phyloP scores from a whole-genome alignment of 1,140 invertebrate species.

The Cotesia typhae region DNA sequence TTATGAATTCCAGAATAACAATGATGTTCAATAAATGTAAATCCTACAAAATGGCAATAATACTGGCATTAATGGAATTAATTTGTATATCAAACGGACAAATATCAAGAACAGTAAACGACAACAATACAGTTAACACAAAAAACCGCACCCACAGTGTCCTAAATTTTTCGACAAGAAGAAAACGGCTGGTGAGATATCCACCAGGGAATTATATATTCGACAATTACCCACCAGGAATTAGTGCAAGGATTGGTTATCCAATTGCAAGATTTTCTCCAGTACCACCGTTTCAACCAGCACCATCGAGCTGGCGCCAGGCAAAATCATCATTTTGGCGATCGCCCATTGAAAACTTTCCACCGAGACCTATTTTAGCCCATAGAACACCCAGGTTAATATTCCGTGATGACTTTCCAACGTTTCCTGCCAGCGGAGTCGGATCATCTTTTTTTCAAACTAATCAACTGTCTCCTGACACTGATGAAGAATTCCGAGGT shows the following conservation, averaged over 20 bases:
- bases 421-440: slow-evolving; percentile 46
- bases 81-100: slow-evolving; percentile 24
- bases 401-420: slow-evolving; percentile 64
- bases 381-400: slow-evolving; percentile 66
- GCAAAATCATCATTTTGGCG: slow-evolving; percentile 60
- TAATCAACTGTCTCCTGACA: slow-evolving; percentile 57
- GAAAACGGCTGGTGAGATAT: slow-evolving; percentile 52
- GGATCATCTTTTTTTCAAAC: slow-evolving; percentile 59
- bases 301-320: slow-evolving; percentile 51
- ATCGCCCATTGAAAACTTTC: slow-evolving; percentile 43
- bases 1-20: slow-evolving; percentile 14
- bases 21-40: slow-evolving; percentile 42
- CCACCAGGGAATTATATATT: slow-evolving; percentile 46
- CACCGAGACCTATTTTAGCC: slow-evolving; percentile 60
- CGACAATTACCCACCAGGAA: slow-evolving; percentile 41
- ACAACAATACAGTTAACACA: background rate
- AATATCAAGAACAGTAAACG: background rate
- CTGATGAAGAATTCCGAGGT: slow-evolving; percentile 63
- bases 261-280: slow-evolving; percentile 46
- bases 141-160: background rate
- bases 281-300: slow-evolving; percentile 40
- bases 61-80: slow-evolving; percentile 40
- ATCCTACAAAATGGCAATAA: slow-evolving; percentile 54
- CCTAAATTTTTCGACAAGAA: slow-evolving; percentile 35
- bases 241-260: slow-evolving; percentile 44